Base-by-base conservation (phyloP, 2,888 invertebrate genomes). In the Leptopilina myrica region DNA sequence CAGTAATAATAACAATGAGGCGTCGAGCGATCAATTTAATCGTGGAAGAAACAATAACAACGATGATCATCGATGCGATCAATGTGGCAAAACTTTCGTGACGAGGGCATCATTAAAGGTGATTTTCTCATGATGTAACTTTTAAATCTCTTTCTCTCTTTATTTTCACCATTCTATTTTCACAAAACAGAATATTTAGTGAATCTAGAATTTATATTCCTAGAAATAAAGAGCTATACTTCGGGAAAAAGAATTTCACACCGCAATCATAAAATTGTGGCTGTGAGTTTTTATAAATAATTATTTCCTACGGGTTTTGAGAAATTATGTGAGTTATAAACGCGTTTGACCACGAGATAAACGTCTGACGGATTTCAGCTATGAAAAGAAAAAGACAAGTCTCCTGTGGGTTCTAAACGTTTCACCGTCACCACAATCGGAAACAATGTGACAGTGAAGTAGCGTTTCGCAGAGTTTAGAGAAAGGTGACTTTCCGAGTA, bases 31-130 rank as follows among this genome's bases (percentile, higher is more conserved):
- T n/a, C 85, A 86, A 59, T n/a, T 73, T 40, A 40, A 40, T 43
- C 84, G 77, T 6, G 53, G 11, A 53, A 66, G 69, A 49, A 76
- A 20, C 9, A 64, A 26, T 67, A 33, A 78, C 62, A 49, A 0
- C 49, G 87, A 88, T 62, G 86, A 90, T 64, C 91, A 92, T 81
- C 85, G 85, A 67, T 92, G 92, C 84, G 89, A 90, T 59, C 90
- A 91, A 78, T 92, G 92, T 79, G 89, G 88, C 49, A 92, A 92
- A 83, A 89, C 87, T 20, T 92, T 92, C 80, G 90, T 91, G 81
- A 92, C 92, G 53, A 86, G 90, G 81, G 91, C 91, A 0, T 91
- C 92, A 1, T 88, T 92, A 73, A 92, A 92, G 91, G 92, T 91
- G 73, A 79, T 46, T 64, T 43, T 43, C 43, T 43, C 43, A 43